A percentile compares a stretch with the other conserved stretches of the same genome.
Evolutionary conservation across 2,888 invertebrate species (phyloP).

Genomic region (Cremastobaeus sp.): DNA sequence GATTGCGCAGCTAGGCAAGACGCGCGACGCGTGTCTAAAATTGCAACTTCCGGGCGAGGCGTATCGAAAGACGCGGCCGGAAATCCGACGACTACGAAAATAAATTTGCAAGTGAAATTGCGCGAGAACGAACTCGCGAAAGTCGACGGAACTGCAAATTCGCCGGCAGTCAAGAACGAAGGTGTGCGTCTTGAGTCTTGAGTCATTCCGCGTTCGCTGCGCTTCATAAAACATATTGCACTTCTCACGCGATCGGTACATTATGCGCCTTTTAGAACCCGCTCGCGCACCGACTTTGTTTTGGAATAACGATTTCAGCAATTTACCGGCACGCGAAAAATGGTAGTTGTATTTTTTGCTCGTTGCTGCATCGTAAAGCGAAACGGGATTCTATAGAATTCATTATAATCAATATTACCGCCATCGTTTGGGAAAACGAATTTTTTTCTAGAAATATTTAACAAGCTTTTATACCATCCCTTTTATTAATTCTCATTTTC

Average conservation of each 20-base stretch:
- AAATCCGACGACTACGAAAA: constrained; percentile 32
- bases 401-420: constrained; percentile 2
- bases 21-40: constrained; percentile 33
- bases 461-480: too few species aligned
- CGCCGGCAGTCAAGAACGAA: constrained; percentile 14
- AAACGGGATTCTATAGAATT: constrained; percentile 1
- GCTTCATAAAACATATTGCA: constrained; percentile 30
- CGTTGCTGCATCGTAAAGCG: neutral
- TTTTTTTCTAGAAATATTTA: too few species aligned
- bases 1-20: constrained; percentile 13
- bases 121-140: constrained; percentile 11
- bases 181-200: constrained; percentile 18
- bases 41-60: constrained; percentile 29
- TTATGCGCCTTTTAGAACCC: constrained; percentile 34
- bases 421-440: too few species aligned
- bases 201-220: constrained; percentile 25
- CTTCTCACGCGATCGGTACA: constrained; percentile 50
- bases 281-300: constrained; percentile 21
- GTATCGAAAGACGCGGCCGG: constrained; percentile 6
- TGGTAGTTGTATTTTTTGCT: neutral
- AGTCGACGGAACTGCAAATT: constrained; percentile 19
- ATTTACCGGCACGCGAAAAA: constrained; percentile 31
- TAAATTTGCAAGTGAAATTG: constrained; percentile 52
- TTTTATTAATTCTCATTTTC: too few species aligned
- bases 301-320: constrained; percentile 11